Percentiles rank a stretch among this genome's conserved stretches.
These are phyloP conservation scores for Halocynthia aurantium DNA, from an alignment of 23 tunicate genomes.

Conservation along the genomic window DNA sequence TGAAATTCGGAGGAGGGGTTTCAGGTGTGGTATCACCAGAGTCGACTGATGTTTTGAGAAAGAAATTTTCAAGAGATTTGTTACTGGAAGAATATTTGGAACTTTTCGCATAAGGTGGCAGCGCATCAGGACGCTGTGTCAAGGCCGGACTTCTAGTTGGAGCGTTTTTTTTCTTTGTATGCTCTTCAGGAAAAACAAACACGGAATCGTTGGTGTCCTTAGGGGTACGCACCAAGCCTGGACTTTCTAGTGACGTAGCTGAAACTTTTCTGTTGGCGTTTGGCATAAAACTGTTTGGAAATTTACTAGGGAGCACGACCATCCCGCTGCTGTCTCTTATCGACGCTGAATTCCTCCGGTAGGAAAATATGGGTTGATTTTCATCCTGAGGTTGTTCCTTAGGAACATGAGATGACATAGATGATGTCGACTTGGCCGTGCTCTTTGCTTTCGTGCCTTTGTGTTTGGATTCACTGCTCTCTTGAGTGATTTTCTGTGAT, in stretches of 20 bases:
- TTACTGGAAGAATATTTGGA: not conserved
- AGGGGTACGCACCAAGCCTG: not conserved
- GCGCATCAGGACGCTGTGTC: not conserved
- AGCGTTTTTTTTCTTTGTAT: not conserved
- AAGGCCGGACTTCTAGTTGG: not conserved
- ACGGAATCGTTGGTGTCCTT: too few relatives aligned
- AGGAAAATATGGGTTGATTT: too few relatives aligned
- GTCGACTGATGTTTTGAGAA: slow-evolving; percentile 30
- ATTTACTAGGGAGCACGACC: too few relatives aligned
- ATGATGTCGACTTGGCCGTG: slow-evolving; percentile 5
- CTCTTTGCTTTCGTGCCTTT: slow-evolving; percentile 9
- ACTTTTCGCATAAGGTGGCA: too few relatives aligned
- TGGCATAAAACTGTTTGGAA: not conserved
- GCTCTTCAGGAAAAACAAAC: slow-evolving; percentile 13
- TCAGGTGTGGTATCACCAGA: slow-evolving; percentile 81
- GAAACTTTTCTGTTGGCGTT: not conserved
- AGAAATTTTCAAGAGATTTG: slow-evolving; percentile 9
- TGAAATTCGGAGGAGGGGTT: slow-evolving; percentile 67
- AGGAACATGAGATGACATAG: too few relatives aligned
- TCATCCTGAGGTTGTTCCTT: too few relatives aligned
- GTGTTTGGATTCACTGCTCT: not conserved
- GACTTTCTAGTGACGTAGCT: not conserved
- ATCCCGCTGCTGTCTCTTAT: too few relatives aligned
- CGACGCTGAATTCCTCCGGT: too few relatives aligned
- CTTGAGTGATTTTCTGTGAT: not conserved